Evolutionary conservation across 35 echinoderm and acorn worm genomes (phyloP).

Genomic region (Acanthaster planci): DNA sequence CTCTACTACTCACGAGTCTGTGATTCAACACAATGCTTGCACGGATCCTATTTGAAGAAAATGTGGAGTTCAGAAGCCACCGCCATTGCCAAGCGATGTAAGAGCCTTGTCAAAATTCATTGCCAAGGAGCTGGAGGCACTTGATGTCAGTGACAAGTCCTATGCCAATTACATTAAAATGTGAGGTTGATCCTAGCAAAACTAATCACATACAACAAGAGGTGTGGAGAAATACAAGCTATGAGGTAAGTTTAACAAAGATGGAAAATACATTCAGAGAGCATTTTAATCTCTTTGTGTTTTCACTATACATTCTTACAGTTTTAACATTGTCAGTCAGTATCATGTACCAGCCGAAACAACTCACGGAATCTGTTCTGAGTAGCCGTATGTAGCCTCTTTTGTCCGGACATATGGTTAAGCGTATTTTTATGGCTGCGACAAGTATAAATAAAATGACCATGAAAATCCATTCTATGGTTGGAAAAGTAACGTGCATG

Average conservation of each 20-base stretch:
- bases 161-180: slow-evolving; percentile 56
- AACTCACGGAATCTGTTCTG: too few species aligned
- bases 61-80: background rate
- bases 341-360: too few species aligned
- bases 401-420: too few species aligned
- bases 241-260: background rate
- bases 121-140: background rate
- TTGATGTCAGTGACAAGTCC: slow-evolving; percentile 33
- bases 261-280: too few species aligned
- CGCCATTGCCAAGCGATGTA: slow-evolving; percentile 52
- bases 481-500: too few species aligned
- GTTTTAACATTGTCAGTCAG: too few species aligned
- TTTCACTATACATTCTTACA: too few species aligned
- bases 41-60: slow-evolving; percentile 23
- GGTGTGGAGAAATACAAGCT: slow-evolving; percentile 43
- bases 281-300: too few species aligned
- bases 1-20: slow-evolving; percentile 38
- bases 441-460: too few species aligned
- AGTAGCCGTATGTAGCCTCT: too few species aligned
- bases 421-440: too few species aligned
- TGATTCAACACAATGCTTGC: slow-evolving; percentile 34
- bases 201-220: slow-evolving; percentile 46
- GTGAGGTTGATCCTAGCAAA: slow-evolving; percentile 7
- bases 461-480: too few species aligned
- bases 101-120: slow-evolving; percentile 17